phyloP scores from a whole-genome alignment of 2,113 vertebrate genomes.

The Sorex fumeus region DNA sequence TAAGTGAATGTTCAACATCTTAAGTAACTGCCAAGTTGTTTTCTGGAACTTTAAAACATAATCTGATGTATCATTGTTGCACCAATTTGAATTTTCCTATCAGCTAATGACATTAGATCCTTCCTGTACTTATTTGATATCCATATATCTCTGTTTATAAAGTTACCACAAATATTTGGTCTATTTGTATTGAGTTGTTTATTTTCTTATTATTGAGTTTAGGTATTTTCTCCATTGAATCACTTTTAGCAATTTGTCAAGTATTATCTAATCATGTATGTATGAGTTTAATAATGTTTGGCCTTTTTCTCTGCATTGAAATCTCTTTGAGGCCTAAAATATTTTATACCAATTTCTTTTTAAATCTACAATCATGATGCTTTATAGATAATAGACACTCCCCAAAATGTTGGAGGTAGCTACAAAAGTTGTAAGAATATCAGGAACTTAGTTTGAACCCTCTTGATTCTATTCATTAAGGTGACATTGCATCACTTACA shows the following conservation, averaged over 20 bases:
- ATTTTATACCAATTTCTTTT: slow-evolving; percentile 40
- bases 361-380: background rate
- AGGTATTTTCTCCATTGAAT: slow-evolving; percentile 26
- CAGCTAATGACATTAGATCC: background rate
- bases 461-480: background rate
- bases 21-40: background rate
- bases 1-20: background rate
- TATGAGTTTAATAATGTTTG: background rate
- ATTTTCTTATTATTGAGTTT: slow-evolving; percentile 36
- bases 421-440: background rate
- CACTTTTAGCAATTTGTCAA: slow-evolving; percentile 21
- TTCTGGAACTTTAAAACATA: background rate
- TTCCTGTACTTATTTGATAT: slow-evolving; percentile 25
- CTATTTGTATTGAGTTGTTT: slow-evolving; percentile 23
- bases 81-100: slow-evolving; percentile 55
- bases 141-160: background rate
- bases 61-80: background rate
- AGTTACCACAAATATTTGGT: background rate
- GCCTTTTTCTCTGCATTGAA: slow-evolving; percentile 9
- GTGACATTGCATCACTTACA: background rate
- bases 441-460: slow-evolving; percentile 23
- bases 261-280: background rate
- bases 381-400: background rate
- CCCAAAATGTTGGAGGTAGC: background rate
- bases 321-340: background rate